Conservation (phyloP, 1,140 invertebrate genomes). For the Hyphantria cunea region DNA sequence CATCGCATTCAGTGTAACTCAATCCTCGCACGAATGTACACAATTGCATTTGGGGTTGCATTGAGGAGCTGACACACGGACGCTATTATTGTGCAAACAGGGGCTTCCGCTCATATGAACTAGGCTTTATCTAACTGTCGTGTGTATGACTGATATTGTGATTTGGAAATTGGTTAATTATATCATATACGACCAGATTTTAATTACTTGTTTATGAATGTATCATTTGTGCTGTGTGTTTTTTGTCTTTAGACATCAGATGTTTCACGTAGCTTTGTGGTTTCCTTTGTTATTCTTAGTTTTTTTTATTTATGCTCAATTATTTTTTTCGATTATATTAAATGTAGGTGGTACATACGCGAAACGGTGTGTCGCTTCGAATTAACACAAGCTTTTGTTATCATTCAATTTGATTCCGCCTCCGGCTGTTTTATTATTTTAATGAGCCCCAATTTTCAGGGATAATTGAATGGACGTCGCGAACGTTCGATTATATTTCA, state of each 20-base stretch:
- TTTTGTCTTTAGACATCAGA: background rate
- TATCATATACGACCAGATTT: slow-evolving; percentile 11
- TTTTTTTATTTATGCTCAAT: background rate
- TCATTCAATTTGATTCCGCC: slow-evolving; percentile 80
- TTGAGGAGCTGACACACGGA: slow-evolving; percentile 60
- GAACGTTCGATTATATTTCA: slow-evolving; percentile 69
- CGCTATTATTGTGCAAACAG: slow-evolving; percentile 71
- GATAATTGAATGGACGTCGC: slow-evolving; percentile 76
- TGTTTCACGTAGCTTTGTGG: no score
- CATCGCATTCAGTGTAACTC: slow-evolving; percentile 74
- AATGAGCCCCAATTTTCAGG: slow-evolving; percentile 79
- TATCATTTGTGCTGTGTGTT: background rate
- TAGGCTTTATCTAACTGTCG: slow-evolving; percentile 27
- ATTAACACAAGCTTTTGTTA: slow-evolving; percentile 77
- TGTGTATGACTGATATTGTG: slow-evolving; percentile 25
- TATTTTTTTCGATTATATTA: slow-evolving; percentile 5
- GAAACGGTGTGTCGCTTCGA: slow-evolving; percentile 55
- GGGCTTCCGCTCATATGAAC: slow-evolving; percentile 46
- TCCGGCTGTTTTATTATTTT: slow-evolving; percentile 80
- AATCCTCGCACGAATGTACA: slow-evolving; percentile 76
- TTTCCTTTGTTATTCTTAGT: no score
- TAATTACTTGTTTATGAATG: background rate
- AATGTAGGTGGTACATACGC: slow-evolving; percentile 8
- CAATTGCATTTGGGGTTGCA: slow-evolving; percentile 79
- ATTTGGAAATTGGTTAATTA: slow-evolving; percentile 22